Evolutionary conservation across 2,797 vertebrate species (phyloP), one percentile per base, ranked within the genome.

Genomic region (Neosalanx taihuensis): DNA sequence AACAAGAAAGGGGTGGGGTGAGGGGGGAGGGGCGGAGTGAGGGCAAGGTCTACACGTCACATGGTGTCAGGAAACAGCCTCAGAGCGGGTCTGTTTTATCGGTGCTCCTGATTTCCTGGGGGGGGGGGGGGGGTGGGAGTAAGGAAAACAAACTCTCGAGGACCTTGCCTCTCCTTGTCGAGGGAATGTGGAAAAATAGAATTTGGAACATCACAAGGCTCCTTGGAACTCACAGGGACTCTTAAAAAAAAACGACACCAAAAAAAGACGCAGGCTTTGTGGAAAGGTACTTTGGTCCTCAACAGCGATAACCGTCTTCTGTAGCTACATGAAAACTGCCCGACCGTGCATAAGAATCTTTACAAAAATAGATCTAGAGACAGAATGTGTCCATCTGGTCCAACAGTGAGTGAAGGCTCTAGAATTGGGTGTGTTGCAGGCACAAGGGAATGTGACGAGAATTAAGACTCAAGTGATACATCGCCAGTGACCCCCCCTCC

Each of bases 261-360:
- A 41, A 41, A 41, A 41, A 41, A 41, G 37, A 41, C 7, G 9
- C 83, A 80, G 81, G 73, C 84, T 18, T 18, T 78, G 72, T 74
- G 75, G 76, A 85, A 85, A 85, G 83, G 86, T 86, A 89, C 90
- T 91, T 91, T 91, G 89, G 89, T 91, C 87, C 90, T 84, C 84
- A 83, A 89, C 87, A 90, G 87, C 86, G 86, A 84, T 85, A 90
- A 89, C 88, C 82, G 75, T 90, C 80, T 83, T 83, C 84, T 78
- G 85, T 76, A 85, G 89, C 89, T 91, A 91, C 90, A 90, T 85
- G 86, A 85, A 84, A 83, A 58, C 81, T 0, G 60, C 81, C 86
- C 79, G 84, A 81, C 72, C 84, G 83, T 89, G 85, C 86, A 88
- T 88, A 89, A 83, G 69, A 83, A 86, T 81, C 20, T 85, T 80